Base-by-base conservation (phyloP, 1,140 invertebrate species). In the Charaxes varanes region DNA sequence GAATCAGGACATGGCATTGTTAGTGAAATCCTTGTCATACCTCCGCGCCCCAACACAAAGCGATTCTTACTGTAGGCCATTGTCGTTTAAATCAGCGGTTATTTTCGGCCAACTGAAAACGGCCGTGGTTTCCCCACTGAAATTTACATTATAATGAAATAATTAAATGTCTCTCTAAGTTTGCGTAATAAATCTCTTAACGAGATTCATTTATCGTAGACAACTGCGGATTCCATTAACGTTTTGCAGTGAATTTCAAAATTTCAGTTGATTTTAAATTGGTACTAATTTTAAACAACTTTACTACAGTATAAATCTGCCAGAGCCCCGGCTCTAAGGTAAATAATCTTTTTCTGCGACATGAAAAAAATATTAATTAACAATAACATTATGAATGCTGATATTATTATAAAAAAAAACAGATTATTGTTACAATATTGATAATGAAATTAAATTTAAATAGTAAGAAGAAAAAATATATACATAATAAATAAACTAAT, bases 101-200 rank as follows among this genome's bases (percentile, higher is more conserved):
- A 31, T 31, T 31, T 31, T 31, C 14, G 18, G 15, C 28, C 15
- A 8, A 13, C n/a, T n/a, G 28, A 26, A 12, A 17, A 8, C 14
- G 3, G n/a, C 2, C 15, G 28, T 10, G 13, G 5, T 15, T 15
- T 28, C 5, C 5, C 15, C 13, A 2, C n/a, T 31, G 15, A 31
- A 31, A 31, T 10, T 31, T 12, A 14, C 28, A 31, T 31, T 31
- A 16, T 31, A 16, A 31, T 31, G 6, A 31, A 31, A 17, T 31
- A 31, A 31, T 31, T 31, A 31, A 31, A 31, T 13, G 28, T 31
- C 28, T 31, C 8, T n/a, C 15, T 18, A 18, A 17, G 28, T 31
- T 31, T 17, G 15, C 18, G 18, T 17, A 31, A 31, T 31, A 17
- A 31, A 31, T 31, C 28, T 17, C 11, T 31, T 17, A 31, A 31